Percentiles rank a stretch among this genome's conserved stretches.
phyloP scores from a whole-genome alignment of 2,797 vertebrate species.

The Poeciliopsis paucimaculata region DNA sequence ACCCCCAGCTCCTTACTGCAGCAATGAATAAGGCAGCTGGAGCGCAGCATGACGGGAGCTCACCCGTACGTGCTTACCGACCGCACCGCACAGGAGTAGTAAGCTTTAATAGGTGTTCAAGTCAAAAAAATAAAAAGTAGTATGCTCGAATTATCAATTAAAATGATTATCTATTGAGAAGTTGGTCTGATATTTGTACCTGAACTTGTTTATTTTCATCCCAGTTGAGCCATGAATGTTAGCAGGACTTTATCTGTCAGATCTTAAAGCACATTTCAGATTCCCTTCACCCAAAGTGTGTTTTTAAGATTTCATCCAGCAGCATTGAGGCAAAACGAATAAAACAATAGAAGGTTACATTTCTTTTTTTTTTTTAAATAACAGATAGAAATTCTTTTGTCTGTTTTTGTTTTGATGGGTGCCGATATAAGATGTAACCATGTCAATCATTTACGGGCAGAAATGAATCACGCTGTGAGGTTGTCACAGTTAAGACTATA shows the following conservation, averaged over 20 bases:
- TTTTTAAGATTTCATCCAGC: neutral
- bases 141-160: neutral
- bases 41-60: conserved; percentile 56
- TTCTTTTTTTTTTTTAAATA: too few species aligned
- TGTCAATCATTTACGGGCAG: neutral
- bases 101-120: conserved; percentile 9
- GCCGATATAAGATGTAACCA: neutral
- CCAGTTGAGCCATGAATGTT: neutral
- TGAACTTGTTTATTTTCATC: neutral
- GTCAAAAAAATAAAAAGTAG: conserved; percentile 28
- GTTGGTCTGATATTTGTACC: neutral
- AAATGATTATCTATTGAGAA: neutral
- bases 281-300: neutral
- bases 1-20: conserved; percentile 49
- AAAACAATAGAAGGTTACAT: too few species aligned
- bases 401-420: neutral
- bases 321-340: neutral
- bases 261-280: neutral
- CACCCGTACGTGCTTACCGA: conserved; percentile 51
- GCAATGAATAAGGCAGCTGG: conserved; percentile 67
- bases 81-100: conserved; percentile 28
- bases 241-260: neutral
- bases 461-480: neutral
- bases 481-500: neutral
- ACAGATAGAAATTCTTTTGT: neutral